Conservation (phyloP, 2,888 invertebrate species). For the Rhaphigaster nebulosa region DNA sequence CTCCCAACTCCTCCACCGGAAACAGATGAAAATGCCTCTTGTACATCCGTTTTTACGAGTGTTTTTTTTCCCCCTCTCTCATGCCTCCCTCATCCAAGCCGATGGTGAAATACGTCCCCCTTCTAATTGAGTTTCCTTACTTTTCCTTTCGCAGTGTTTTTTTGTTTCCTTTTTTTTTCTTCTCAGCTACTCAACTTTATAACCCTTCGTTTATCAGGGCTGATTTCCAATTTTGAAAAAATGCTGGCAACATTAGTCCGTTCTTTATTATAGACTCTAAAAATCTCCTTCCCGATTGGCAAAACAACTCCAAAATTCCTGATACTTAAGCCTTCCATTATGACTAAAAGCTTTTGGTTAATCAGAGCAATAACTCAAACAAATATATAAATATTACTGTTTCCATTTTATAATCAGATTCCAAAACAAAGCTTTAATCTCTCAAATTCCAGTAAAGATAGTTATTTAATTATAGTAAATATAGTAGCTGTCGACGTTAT, state of each 20-base stretch:
- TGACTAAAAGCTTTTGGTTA: not conserved
- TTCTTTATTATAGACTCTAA: not conserved
- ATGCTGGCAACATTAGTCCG: not conserved
- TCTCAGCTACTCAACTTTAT: not conserved
- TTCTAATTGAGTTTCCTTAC: constrained; percentile 44
- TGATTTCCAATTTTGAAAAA: constrained; percentile 40
- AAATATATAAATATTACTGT: too few species aligned
- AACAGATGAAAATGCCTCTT: constrained; percentile 52
- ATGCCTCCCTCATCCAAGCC: not conserved
- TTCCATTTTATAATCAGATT: too few species aligned
- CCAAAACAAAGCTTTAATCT: too few species aligned
- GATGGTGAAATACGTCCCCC: constrained; percentile 9
- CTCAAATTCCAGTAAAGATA: too few species aligned
- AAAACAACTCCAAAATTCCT: not conserved
- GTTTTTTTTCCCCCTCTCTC: not conserved
- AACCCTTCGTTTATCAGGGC: constrained; percentile 28
- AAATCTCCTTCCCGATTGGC: not conserved
- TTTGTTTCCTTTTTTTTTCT: not conserved
- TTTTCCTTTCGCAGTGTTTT: constrained; percentile 35
- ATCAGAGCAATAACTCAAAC: too few species aligned
- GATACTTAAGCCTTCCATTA: not conserved
- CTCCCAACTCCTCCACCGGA: constrained; percentile 47
- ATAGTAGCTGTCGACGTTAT: too few species aligned
- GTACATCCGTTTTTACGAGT: constrained; percentile 57
- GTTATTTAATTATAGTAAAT: too few species aligned